Base-by-base conservation (phyloP, 2,888 invertebrate genomes). In the Synanthedon formicaeformis region DNA sequence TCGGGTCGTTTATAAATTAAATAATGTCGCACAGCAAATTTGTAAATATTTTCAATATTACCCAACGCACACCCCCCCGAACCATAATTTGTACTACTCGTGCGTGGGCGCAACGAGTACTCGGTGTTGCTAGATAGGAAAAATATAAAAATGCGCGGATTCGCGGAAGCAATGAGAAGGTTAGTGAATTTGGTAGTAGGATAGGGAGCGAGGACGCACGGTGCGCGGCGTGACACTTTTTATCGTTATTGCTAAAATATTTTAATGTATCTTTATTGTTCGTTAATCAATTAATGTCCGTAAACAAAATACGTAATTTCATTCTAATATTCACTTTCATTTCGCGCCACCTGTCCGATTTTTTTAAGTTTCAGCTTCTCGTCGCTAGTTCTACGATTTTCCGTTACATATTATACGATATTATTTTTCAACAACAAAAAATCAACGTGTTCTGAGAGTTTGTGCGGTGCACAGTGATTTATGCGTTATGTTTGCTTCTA, bases 121-220 rank as follows among this genome's bases (percentile, higher is more conserved):
- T 60, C 62, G 73, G 70, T 60, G 71, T 69, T 72, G 71, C 63
- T 77, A 76, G 75, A 66, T 78, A 77, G 69, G 67, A 68, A 62
- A 66, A 73, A 67, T 66, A 69, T 70, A 72, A 67, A 65, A 70
- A 50, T 12, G 13, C 23, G 18, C 16, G 34, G 67, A 71, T 74
- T 81, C 73, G 65, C 64, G 75, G 64, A 76, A 76, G 80, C 81
- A 78, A 79, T 76, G 79, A 78, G 79, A 85, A 87, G 86, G 86
- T 87, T 86, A 86, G 86, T 85, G 86, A 83, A 79, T 82, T 78
- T 64, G 80, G 78, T 73, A 73, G 70, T 75, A 76, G 71, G 34
- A 34, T 34, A 34, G 34, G 66, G 63, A 66, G 64, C 61, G 64
- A 50, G 58, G 69, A 69, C 67, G 72, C 61, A 66, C 67, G 63